These are phyloP conservation scores for Achatina immaculata DNA, from an alignment of 1,140 invertebrate species.

Conservation along the genomic window DNA sequence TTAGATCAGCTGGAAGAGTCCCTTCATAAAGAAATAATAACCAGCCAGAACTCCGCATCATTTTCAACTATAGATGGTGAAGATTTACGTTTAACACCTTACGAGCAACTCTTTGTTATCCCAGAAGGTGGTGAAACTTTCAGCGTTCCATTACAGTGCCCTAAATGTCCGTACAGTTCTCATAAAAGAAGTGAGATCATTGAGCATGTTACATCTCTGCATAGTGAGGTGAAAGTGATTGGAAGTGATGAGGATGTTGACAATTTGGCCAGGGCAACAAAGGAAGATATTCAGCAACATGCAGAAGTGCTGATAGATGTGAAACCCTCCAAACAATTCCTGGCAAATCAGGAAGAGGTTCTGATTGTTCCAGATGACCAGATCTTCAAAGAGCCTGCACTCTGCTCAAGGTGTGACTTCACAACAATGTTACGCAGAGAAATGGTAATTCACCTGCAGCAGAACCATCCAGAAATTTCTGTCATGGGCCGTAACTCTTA, in stretches of 20 bases:
- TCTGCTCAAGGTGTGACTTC: conserved; percentile 46
- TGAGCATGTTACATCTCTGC: conserved; percentile 38
- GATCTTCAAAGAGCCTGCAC: conserved; percentile 41
- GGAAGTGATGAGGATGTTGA: conserved; percentile 40
- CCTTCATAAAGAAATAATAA: conserved; percentile 33
- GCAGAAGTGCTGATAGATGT: background rate
- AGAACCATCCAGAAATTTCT: conserved; percentile 45
- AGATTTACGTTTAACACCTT: background rate
- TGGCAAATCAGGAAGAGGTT: conserved; percentile 35
- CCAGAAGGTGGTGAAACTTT: conserved; percentile 41
- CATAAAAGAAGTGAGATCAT: conserved; percentile 40
- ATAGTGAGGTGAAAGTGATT: conserved; percentile 43
- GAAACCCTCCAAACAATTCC: background rate
- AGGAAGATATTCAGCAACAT: conserved; percentile 7
- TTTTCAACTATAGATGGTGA: background rate
- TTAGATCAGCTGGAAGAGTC: conserved; percentile 35
- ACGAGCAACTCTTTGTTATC: conserved; percentile 38
- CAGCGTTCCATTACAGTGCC: conserved; percentile 41
- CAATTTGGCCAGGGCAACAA: conserved; percentile 13
- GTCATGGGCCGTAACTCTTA: conserved; percentile 48
- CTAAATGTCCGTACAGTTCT: conserved; percentile 40
- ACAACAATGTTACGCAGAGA: conserved; percentile 41
- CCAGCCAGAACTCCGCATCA: background rate
- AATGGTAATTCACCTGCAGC: conserved; percentile 44
- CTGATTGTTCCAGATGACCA: conserved; percentile 47